Evolutionary conservation across 2,797 vertebrate genomes (phyloP).

Genomic region (Onychomys leucogaster): DNA sequence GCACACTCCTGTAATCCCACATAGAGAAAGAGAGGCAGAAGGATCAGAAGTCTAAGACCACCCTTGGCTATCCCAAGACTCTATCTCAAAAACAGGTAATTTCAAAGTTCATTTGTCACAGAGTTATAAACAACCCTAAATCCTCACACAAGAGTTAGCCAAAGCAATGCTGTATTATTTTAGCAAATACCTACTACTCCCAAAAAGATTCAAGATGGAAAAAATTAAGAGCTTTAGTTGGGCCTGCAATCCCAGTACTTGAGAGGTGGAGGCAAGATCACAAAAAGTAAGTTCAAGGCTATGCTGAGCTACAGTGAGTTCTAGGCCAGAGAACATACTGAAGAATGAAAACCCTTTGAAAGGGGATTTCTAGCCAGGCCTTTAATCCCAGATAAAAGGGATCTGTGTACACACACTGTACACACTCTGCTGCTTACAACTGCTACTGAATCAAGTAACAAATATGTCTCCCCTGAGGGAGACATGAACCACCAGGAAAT

Average conservation of each 20-base stretch:
- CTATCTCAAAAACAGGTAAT: not conserved
- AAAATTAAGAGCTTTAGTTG: not conserved
- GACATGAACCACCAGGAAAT: slow-evolving; percentile 35
- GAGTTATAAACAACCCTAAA: not conserved
- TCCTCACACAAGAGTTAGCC: not conserved
- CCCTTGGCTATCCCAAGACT: not conserved
- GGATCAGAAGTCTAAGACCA: not conserved
- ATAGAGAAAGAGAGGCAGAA: not conserved
- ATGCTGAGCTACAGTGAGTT: not conserved
- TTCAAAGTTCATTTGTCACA: slow-evolving; percentile 9
- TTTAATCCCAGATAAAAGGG: not conserved
- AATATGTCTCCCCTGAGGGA: slow-evolving; percentile 5
- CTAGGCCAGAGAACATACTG: not conserved
- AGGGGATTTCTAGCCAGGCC: not conserved
- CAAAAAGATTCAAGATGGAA: not conserved
- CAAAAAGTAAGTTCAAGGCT: not conserved
- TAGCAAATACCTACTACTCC: not conserved
- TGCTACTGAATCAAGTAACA: slow-evolving; percentile 14
- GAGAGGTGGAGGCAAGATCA: not conserved
- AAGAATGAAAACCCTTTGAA: not conserved
- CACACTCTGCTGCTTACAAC: not conserved
- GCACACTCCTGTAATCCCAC: not conserved
- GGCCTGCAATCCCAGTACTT: not conserved
- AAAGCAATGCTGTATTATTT: not conserved
- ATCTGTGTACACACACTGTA: not conserved